Evolutionary conservation across 2,113 vertebrate genomes (phyloP).

Genomic region (Aix galericulata): DNA sequence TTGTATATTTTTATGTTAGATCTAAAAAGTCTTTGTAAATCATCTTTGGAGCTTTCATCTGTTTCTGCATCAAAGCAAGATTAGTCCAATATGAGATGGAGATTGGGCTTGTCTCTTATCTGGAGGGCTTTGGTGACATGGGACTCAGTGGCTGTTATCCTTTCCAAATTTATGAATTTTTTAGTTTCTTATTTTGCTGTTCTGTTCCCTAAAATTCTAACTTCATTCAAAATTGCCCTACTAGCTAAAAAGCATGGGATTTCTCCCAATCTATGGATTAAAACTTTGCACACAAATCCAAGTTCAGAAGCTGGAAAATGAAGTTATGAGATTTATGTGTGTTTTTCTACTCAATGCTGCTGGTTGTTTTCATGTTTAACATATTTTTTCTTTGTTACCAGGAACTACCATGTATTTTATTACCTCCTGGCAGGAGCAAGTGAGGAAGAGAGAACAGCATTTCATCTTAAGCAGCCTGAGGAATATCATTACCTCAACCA

Average conservation of each 20-base stretch:
- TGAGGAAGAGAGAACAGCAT: conserved; percentile 91
- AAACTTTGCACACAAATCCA: not conserved
- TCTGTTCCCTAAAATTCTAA: not conserved
- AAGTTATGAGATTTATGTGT: not conserved
- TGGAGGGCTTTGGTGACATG: no score
- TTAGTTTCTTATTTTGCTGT: not conserved
- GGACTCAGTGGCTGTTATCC: not conserved
- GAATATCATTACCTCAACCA: conserved; percentile 98
- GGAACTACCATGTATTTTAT: conserved; percentile 99
- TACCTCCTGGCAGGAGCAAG: conserved; percentile 97
- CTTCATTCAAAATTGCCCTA: not conserved
- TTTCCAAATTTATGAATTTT: not conserved
- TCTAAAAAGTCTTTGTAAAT: not conserved
- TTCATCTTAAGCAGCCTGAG: conserved; percentile 94
- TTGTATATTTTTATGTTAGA: not conserved
- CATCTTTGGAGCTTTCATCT: not conserved
- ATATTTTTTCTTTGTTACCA: conserved; percentile 63
- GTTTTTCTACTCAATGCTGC: not conserved
- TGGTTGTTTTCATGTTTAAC: not conserved
- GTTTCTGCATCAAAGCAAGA: not conserved
- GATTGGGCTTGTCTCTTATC: not conserved
- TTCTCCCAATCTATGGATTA: not conserved
- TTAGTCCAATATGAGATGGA: no score
- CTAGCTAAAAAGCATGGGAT: not conserved
- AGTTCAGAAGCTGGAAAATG: not conserved